These are phyloP conservation scores for Bombus huntii DNA, from an alignment of 1,140 invertebrate species.

Conservation along the genomic window DNA sequence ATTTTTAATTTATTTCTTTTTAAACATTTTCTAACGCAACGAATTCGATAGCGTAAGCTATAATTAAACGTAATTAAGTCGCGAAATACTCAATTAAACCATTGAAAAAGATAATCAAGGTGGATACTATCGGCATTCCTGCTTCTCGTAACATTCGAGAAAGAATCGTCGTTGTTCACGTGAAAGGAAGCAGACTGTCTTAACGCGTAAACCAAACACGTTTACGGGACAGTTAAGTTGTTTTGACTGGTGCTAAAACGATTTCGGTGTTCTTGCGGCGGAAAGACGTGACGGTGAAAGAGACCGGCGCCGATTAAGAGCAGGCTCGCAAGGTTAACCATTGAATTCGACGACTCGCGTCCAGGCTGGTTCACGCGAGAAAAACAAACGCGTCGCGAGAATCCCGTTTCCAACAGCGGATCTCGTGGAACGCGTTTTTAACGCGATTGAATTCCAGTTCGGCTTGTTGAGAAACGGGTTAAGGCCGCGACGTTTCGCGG, in stretches of 20 bases:
- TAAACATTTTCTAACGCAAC: background rate
- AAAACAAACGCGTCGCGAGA: background rate
- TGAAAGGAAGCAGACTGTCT: conserved; percentile 16
- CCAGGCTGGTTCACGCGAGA: background rate
- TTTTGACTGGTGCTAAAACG: conserved; percentile 38
- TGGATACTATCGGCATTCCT: background rate
- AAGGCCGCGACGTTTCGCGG: background rate
- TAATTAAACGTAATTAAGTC: background rate
- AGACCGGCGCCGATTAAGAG: conserved; percentile 6
- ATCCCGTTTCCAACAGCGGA: background rate
- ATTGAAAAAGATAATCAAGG: background rate
- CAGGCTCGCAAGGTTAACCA: background rate
- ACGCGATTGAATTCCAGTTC: background rate
- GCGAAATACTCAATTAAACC: background rate
- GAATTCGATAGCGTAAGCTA: no score
- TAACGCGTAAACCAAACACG: conserved; percentile 21
- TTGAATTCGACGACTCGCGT: background rate
- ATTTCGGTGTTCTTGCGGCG: conserved; percentile 29
- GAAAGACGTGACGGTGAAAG: conserved; percentile 24
- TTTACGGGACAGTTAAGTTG: conserved; percentile 22
- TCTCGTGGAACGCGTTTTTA: conserved; percentile 7
- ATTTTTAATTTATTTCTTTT: background rate
- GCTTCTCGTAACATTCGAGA: background rate
- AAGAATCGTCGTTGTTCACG: background rate
- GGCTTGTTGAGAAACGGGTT: background rate